phyloP scores from a whole-genome alignment of 2,797 vertebrate species.

The Sebastolobus alascanus region DNA sequence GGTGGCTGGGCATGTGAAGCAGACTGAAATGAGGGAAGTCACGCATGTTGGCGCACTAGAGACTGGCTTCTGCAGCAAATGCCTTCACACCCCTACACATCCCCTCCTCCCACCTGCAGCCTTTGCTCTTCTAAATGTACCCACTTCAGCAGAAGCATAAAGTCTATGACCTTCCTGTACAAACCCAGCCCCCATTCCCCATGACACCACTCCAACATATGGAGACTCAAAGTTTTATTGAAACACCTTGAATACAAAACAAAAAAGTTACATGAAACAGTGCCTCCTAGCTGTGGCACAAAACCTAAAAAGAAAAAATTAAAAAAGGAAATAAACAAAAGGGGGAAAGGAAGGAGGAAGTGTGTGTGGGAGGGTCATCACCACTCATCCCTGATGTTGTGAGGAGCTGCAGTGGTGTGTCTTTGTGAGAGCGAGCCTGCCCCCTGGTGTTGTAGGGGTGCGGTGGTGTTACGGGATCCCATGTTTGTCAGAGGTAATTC shows the following conservation, averaged over 20 bases:
- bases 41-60: background rate
- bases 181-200: constrained; percentile 34
- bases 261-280: constrained; percentile 84
- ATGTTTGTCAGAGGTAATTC: constrained; percentile 82
- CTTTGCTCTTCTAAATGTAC: background rate
- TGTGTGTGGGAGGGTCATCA: constrained; percentile 70
- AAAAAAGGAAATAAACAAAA: constrained; percentile 57
- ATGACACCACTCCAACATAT: constrained; percentile 67
- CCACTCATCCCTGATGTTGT: constrained; percentile 82
- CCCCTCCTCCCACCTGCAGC: background rate
- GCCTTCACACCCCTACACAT: background rate
- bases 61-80: background rate
- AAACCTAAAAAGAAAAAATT: constrained; percentile 76
- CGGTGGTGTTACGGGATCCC: constrained; percentile 80
- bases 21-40: background rate
- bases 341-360: constrained; percentile 56
- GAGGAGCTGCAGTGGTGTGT: constrained; percentile 74
- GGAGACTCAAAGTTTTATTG: constrained; percentile 86
- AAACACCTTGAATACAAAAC: constrained; percentile 87
- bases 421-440: constrained; percentile 72
- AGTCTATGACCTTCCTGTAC: background rate
- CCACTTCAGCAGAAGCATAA: background rate
- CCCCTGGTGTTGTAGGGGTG: constrained; percentile 71
- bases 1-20: background rate
- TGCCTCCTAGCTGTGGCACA: constrained; percentile 68